Percentiles rank a stretch among this genome's conserved stretches.
Conservation (phyloP, 2,888 invertebrate genomes). For the Pterostichus niger region DNA sequence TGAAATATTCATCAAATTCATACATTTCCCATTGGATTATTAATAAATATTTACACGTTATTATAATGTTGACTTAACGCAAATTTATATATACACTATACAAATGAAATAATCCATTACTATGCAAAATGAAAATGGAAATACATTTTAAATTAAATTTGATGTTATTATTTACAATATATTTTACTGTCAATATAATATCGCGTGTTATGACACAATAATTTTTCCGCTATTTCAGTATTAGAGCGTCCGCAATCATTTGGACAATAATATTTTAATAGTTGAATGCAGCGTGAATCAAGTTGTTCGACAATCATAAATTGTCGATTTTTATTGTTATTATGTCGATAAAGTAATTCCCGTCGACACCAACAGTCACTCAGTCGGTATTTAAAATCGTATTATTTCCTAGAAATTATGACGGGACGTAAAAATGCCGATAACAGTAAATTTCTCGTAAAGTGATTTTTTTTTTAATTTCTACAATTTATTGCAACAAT, state of each 20-base stretch:
- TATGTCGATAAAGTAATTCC: slow-evolving; percentile 50
- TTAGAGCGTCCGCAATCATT: slow-evolving; percentile 9
- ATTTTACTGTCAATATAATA: slow-evolving; percentile 20
- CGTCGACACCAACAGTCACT: slow-evolving; percentile 38
- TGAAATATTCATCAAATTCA: neutral
- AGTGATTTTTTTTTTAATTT: slow-evolving; percentile 19
- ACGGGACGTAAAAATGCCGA: slow-evolving; percentile 19
- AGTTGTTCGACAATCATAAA: slow-evolving; percentile 53
- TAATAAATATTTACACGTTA: neutral
- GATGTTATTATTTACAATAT: slow-evolving; percentile 43
- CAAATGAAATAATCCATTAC: slow-evolving; percentile 13
- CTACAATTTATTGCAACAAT: slow-evolving; percentile 10
- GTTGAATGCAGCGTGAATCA: slow-evolving; percentile 27
- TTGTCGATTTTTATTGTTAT: slow-evolving; percentile 59
- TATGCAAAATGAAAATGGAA: neutral
- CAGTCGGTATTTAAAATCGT: slow-evolving; percentile 36
- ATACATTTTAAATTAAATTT: slow-evolving; percentile 33
- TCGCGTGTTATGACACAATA: neutral
- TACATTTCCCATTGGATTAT: neutral
- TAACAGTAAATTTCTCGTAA: slow-evolving; percentile 29
- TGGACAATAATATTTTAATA: slow-evolving; percentile 43
- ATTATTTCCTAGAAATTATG: slow-evolving; percentile 54
- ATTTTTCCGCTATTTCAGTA: slow-evolving; percentile 15
- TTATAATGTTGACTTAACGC: no score
- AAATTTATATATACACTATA: neutral